phyloP scores from a whole-genome alignment of 2,113 vertebrate species.

The human (Homo sapiens) region DNA sequence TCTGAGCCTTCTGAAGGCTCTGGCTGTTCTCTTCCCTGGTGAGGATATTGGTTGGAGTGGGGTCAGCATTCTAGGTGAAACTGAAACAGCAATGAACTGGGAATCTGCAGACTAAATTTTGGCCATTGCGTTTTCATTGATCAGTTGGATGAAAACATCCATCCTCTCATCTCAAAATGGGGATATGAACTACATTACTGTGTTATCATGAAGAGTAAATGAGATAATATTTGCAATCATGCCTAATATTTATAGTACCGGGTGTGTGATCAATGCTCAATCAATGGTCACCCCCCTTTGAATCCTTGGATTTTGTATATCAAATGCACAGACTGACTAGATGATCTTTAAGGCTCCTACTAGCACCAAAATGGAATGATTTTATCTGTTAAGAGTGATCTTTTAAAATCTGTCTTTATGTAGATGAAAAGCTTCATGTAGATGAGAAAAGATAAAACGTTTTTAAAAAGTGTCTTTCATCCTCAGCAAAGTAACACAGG shows the following conservation, averaged over 20 bases:
- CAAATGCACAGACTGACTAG: background rate
- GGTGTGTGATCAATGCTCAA: background rate
- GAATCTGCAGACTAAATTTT: background rate
- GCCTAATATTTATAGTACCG: background rate
- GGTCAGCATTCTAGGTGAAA: background rate
- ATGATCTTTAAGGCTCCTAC: background rate
- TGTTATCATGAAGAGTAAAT: background rate
- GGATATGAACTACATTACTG: background rate
- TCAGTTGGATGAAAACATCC: background rate
- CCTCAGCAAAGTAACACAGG: no score
- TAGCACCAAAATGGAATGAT: background rate
- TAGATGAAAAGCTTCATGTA: background rate
- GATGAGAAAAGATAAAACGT: background rate
- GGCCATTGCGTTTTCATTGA: background rate
- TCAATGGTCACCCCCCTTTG: background rate
- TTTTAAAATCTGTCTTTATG: background rate
- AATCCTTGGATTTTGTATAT: background rate
- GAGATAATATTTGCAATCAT: background rate
- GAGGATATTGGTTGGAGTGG: background rate
- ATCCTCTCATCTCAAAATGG: background rate
- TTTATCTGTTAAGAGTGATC: background rate
- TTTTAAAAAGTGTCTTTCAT: no score
- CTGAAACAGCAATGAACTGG: background rate
- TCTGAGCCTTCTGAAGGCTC: no score
- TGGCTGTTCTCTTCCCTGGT: background rate